Evolutionary conservation across 2,797 vertebrate genomes (phyloP), one percentile per base, ranked within the genome.

Genomic region (Sebastes goodei): DNA sequence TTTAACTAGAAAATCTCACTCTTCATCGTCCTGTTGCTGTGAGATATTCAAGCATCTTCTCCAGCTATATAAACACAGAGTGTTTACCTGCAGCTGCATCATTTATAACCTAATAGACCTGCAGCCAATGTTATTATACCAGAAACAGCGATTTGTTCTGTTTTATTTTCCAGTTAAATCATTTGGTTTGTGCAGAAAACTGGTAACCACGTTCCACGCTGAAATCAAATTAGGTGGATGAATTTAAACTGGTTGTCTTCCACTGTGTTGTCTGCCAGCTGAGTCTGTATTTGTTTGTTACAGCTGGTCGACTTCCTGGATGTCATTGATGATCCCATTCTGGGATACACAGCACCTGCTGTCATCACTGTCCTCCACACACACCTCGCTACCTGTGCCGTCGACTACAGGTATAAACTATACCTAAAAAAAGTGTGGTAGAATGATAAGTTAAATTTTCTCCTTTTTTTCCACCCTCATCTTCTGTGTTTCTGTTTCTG

Each of bases 301-400:
- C 86, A 98, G 97, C 92, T 98, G 74, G 89, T 98, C 35, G 97
- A 98, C 83, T 98, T 98, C 83, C 88, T 98, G 70, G 97, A 98
- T 38, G 97, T 98, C 71, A 93, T 96, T 27, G 97, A 98, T 17
- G 97, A 98, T 82, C 97, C 97, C 0, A 97, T 98, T 71, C 94
- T 98, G 85, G 97, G 97, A 84, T 98, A 97, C 90, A 96, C 95
- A n/a, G 92, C 97, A 9, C 97, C 97, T 1, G 96, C 96, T 0
- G 95, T 98, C 88, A 98, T 98, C 84, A 98, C 97, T 1, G 88
- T 98, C 75, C 95, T 98, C 14, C 97, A 98, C 90, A 97, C 97
- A 8, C 97, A 98, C 87, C 95, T 98, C 4, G 95, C 97, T 73
- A 96, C 96, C 83, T 98, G 97, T 29, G 97, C 97, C 0, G 96